Base-by-base conservation (phyloP, 2,113 vertebrate species). In the Blennius ocellaris region DNA sequence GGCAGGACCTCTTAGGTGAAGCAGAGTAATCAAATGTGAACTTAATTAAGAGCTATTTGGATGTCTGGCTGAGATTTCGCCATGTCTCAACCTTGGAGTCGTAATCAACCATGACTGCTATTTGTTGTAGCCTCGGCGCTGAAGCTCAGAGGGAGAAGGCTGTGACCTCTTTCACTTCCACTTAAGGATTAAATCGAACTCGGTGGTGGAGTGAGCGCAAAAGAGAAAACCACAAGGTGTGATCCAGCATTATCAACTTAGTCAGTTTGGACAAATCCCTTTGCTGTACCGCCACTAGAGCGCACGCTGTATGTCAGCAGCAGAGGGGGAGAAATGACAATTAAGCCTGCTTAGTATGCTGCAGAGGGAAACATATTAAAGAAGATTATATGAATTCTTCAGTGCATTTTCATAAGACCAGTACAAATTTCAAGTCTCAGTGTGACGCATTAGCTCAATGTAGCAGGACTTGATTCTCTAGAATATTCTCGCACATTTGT, bases 311-410 rank as follows among this genome's bases (percentile, higher is more conserved):
- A 65, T 17, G 59, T 16, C 65, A 30, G 69, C 76, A 15, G 59
- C 75, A 68, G 48, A 5, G 55, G 70, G 61, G 52, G 55, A 62
- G 44, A 39, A 78, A 75, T 82, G 85, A 89, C 82, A 92, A 89
- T 87, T 88, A 90, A 90, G 72, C 83, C 88, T 81, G 39, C 80
- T 90, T 83, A 89, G 78, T 37, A 72, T 69, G 77, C 73, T 39
- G 50, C 78, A 0, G 59, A 75, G 83, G 86, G 76, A 69, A 83
- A 84, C 78, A 71, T 77, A 81, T 83, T 84, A 83, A 80, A 91
- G 85, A 60, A 80, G 89, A 90, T 93, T 92, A 92, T 75, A 67
- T 60, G 65, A 83, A 92, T 90, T 88, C 90, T 89, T 85, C 48
- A n/a, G 65, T 73, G 73, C 66, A 58, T 83, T 91, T 87, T 87